phyloP scores from a whole-genome alignment of 1,140 invertebrate species.

The Anthonomus grandis region DNA sequence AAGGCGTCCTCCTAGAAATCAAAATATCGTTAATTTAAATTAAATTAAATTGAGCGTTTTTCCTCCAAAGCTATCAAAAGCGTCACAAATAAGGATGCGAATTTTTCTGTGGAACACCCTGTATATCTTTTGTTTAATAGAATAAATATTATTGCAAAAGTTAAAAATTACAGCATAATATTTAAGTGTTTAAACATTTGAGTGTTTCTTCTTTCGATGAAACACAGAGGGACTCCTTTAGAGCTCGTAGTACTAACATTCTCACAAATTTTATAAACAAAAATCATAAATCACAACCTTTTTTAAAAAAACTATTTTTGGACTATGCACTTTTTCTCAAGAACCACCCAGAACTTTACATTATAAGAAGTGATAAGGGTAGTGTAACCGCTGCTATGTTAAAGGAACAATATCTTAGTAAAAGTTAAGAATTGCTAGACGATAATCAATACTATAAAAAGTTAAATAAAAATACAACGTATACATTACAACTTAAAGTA shows the following conservation, averaged over 20 bases:
- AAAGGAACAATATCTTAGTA: not conserved
- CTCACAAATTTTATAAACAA: conserved; percentile 7
- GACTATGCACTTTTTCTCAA: not conserved
- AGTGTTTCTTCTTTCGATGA: not conserved
- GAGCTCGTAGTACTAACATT: conserved; percentile 1
- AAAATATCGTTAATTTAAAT: too few species aligned
- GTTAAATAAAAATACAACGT: conserved; percentile 5
- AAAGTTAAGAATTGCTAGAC: not conserved
- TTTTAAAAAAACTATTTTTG: not conserved
- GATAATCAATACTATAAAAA: not conserved
- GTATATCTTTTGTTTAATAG: too few species aligned
- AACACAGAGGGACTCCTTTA: not conserved
- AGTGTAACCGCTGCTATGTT: too few species aligned
- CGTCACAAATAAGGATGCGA: too few species aligned
- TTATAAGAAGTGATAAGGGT: conserved; percentile 4
- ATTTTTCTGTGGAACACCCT: too few species aligned
- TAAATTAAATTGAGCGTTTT: too few species aligned
- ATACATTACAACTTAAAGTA: conserved; percentile 5
- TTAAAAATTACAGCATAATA: too few species aligned
- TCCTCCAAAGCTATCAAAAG: too few species aligned
- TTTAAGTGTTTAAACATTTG: too few species aligned
- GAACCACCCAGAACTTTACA: conserved; percentile 8
- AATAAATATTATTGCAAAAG: too few species aligned
- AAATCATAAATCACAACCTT: not conserved
- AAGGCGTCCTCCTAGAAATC: too few species aligned